phyloP scores from a whole-genome alignment of 2,113 vertebrate species.

The Campylorhamphus procurvoides region DNA sequence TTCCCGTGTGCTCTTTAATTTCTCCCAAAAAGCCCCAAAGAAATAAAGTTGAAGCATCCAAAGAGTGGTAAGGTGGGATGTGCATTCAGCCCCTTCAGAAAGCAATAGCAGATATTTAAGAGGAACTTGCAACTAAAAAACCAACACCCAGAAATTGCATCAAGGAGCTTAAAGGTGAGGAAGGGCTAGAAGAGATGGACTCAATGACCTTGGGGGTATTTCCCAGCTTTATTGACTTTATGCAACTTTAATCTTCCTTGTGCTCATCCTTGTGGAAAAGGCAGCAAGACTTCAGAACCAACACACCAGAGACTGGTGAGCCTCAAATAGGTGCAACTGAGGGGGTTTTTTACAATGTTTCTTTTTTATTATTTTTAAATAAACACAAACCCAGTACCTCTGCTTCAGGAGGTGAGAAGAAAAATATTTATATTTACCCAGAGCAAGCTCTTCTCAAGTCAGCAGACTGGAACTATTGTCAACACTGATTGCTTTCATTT shows the following conservation, averaged over 20 bases:
- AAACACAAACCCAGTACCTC: background rate
- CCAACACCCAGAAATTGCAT: background rate
- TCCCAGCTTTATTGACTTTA: background rate
- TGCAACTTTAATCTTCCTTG: background rate
- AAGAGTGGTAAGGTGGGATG: background rate
- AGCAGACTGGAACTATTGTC: background rate
- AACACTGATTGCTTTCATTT: background rate
- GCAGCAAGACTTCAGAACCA: background rate
- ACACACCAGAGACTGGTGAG: background rate
- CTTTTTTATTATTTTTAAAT: background rate
- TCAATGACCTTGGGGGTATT: background rate
- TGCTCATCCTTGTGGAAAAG: background rate
- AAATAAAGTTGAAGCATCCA: background rate
- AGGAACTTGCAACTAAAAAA: background rate
- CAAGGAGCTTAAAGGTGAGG: background rate
- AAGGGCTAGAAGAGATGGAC: background rate
- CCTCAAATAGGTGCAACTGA: background rate
- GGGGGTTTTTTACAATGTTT: background rate
- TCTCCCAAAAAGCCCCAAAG: background rate
- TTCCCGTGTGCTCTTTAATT: background rate
- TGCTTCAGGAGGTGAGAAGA: background rate
- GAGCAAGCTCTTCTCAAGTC: background rate
- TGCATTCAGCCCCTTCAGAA: background rate
- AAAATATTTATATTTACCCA: background rate
- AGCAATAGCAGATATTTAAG: background rate